Evolutionary conservation across 2,888 invertebrate species (phyloP), one percentile per base, ranked within the genome.

Genomic region (Agrotis puta): DNA sequence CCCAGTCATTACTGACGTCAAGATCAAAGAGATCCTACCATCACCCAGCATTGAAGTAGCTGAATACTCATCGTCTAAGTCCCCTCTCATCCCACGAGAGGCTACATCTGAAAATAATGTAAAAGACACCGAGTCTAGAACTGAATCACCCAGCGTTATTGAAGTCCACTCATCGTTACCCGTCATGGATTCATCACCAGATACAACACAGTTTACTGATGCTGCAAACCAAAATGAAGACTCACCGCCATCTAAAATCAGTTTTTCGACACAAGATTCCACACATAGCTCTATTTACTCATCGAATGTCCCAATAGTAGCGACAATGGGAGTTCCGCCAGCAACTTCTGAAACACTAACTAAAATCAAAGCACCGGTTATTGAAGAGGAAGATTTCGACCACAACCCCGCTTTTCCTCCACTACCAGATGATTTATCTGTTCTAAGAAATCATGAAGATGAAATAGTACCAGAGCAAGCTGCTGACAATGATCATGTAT

Each of bases 341-440:
- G 72, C 86, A 16, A 84, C 83, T 13, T 76, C 85, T 33, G 88
- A 89, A 51, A 83, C 87, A 39, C 50, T 88, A n/a, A 87, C 87
- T 6, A 90, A 88, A 24, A 92, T 92, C 1, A 94, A 93, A 84
- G 85, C 93, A 24, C 89, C 93, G 2, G 85, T 92, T 2, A 85
- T 94, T 11, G 94, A 95, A 79, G 95, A 96, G 76, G 95, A 96
- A 74, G 95, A 96, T 74, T 92, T 93, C 20, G 95, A 95, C 51
- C 95, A 93, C 61, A 95, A 95, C 74, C 96, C 96, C 14, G 95
- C 95, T 9, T 96, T 96, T 67, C 96, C 96, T 0, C 96, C 96
- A 1, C 87, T 95, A 39, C 95, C 95, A 7, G 96, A 96, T 80
- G 96, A 96, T 81, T 88, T 96, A 48, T 92, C 94, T 24, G 93